These are phyloP conservation scores for Agrochola lychnidis DNA, from an alignment of 2,888 invertebrate genomes.

Conservation along the genomic window DNA sequence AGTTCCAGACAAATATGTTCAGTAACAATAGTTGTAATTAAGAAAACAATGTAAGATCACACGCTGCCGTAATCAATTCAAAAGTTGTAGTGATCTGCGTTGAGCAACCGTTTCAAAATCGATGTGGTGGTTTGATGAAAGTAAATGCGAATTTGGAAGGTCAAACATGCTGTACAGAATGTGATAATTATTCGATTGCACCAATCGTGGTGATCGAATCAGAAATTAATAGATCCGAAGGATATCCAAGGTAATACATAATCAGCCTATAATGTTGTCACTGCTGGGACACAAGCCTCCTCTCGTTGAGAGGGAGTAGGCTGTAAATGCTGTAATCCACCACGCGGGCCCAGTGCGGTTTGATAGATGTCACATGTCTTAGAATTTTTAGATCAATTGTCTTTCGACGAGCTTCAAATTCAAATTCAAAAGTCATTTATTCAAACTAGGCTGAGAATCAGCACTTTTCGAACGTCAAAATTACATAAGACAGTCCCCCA, in stretches of 20 bases:
- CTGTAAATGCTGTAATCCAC: too few relatives aligned
- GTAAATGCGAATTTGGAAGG: conserved; percentile 28
- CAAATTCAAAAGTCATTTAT: too few relatives aligned
- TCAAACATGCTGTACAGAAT: background rate
- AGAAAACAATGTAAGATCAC: conserved; percentile 32
- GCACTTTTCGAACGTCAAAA: too few relatives aligned
- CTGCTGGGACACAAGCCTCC: background rate
- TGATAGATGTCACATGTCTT: too few relatives aligned
- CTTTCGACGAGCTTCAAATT: too few relatives aligned
- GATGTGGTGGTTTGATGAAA: conserved; percentile 33
- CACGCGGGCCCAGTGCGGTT: too few relatives aligned
- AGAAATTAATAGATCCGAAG: background rate
- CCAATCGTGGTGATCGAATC: background rate
- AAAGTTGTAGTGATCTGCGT: conserved; percentile 42
- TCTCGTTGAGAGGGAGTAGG: background rate
- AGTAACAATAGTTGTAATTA: conserved; percentile 34
- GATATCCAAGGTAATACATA: background rate
- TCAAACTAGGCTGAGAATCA: too few relatives aligned
- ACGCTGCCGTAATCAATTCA: conserved; percentile 33
- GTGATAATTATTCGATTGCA: conserved; percentile 7
- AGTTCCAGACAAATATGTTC: background rate
- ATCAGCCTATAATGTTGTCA: background rate
- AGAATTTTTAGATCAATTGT: too few relatives aligned
- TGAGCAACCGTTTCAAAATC: conserved; percentile 32
- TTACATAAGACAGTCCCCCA: too few relatives aligned